Percentiles rank a stretch among this genome's conserved stretches.
phyloP scores from a whole-genome alignment of 2,113 vertebrate species.

The Callopanchax toddi region DNA sequence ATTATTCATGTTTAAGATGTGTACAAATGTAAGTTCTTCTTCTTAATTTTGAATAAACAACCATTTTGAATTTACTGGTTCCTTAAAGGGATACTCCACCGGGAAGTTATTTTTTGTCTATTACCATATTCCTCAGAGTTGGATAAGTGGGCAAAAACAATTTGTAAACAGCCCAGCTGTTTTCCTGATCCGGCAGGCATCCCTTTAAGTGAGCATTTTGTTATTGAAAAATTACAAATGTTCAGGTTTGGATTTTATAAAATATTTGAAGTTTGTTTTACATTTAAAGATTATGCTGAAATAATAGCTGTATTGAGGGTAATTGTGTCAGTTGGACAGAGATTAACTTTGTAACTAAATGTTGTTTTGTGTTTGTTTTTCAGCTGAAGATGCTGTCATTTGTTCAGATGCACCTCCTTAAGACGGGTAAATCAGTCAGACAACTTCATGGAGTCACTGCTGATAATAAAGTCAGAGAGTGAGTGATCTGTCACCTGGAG shows the following conservation, averaged over 20 bases:
- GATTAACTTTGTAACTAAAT: background rate
- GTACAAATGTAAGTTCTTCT: background rate
- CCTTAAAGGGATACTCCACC: too few relatives aligned
- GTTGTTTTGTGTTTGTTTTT: background rate
- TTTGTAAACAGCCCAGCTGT: too few relatives aligned
- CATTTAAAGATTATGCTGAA: too few relatives aligned
- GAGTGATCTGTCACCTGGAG: conserved; percentile 52
- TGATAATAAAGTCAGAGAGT: conserved; percentile 91
- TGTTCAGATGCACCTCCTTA: conserved; percentile 84
- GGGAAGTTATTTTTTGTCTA: too few relatives aligned
- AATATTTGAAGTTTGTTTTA: too few relatives aligned
- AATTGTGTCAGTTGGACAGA: background rate
- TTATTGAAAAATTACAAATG: background rate
- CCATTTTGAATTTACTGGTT: background rate
- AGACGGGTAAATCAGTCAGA: conserved; percentile 85
- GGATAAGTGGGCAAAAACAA: too few relatives aligned
- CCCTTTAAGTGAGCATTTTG: background rate
- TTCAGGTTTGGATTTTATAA: too few relatives aligned
- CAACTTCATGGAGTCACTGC: conserved; percentile 76
- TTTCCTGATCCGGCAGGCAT: too few relatives aligned
- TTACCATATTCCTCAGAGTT: too few relatives aligned
- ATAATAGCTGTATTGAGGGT: too few relatives aligned
- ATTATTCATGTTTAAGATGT: background rate
- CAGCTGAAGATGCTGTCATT: conserved; percentile 77
- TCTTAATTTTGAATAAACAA: background rate